Evolutionary conservation across 2,113 vertebrate genomes (phyloP).

Genomic region (Scytalopus superciliaris): DNA sequence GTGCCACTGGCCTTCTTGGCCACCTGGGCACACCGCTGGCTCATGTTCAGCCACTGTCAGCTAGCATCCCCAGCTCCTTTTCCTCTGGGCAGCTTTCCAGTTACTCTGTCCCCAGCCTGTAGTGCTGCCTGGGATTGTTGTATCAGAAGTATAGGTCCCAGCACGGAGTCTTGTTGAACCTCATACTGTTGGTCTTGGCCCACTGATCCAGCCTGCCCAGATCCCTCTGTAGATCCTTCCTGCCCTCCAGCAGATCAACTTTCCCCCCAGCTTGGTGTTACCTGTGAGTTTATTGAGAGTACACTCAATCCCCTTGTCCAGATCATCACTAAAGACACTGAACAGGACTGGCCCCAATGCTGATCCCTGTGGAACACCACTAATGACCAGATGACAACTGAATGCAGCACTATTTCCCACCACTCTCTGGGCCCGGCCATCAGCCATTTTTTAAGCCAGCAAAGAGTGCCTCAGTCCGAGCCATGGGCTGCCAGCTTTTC

Average conservation of each 20-base stretch:
- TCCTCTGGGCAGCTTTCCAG: not conserved
- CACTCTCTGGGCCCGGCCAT: not conserved
- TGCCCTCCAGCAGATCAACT: not conserved
- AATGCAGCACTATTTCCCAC: not conserved
- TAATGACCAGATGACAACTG: no score
- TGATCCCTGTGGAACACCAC: not conserved
- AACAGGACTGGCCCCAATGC: rapidly evolving
- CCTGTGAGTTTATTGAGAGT: not conserved
- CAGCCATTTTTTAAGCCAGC: not conserved
- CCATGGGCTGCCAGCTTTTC: rapidly evolving
- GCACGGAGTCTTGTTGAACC: not conserved
- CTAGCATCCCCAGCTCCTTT: not conserved
- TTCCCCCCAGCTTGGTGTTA: not conserved
- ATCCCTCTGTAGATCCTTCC: not conserved
- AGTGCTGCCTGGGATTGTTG: rapidly evolving
- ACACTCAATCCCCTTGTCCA: not conserved
- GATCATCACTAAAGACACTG: not conserved
- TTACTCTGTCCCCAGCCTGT: not conserved
- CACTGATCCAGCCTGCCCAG: not conserved
- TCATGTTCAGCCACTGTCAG: not conserved
- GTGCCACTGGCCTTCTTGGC: not conserved
- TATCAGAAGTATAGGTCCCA: not conserved
- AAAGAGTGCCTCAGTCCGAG: rapidly evolving
- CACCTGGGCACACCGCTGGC: not conserved
- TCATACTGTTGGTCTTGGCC: not conserved